These are phyloP conservation scores for Catharus fuscescens DNA, from an alignment of 2,113 vertebrate genomes.

Conservation along the genomic window DNA sequence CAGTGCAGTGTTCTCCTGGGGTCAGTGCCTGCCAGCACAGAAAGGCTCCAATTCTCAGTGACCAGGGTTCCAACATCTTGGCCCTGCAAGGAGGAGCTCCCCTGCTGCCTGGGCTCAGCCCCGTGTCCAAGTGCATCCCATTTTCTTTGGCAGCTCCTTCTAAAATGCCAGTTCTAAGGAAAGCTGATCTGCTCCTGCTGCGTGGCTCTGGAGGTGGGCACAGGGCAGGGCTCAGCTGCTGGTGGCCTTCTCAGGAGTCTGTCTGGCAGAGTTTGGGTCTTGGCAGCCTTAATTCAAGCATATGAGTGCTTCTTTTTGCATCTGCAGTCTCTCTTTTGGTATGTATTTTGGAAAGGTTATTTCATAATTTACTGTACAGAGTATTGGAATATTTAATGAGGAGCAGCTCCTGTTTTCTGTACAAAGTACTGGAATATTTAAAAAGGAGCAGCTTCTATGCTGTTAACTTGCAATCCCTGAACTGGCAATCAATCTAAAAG, in stretches of 20 bases:
- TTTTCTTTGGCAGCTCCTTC: not conserved
- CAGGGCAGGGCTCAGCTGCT: not conserved
- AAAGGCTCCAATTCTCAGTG: no score
- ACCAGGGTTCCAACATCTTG: no score
- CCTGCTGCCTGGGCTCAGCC: not conserved
- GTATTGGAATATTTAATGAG: not conserved
- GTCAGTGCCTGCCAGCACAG: no score
- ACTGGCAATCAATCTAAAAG: not conserved
- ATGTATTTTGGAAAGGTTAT: not conserved
- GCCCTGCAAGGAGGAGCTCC: not conserved
- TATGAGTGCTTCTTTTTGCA: not conserved
- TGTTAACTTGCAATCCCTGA: not conserved
- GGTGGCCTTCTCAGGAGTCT: not conserved
- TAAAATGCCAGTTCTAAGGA: not conserved
- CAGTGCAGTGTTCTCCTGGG: no score
- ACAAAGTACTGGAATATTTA: not conserved
- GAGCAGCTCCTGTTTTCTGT: no score
- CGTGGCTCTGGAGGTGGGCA: not conserved
- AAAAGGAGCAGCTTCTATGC: not conserved
- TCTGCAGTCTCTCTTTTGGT: not conserved
- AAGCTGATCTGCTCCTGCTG: not conserved
- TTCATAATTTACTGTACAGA: not conserved
- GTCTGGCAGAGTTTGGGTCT: not conserved
- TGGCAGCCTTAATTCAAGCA: not conserved
- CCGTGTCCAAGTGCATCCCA: not conserved